Base-by-base conservation (phyloP, 2,888 invertebrate species). In the Megaustenia siamemsis region DNA sequence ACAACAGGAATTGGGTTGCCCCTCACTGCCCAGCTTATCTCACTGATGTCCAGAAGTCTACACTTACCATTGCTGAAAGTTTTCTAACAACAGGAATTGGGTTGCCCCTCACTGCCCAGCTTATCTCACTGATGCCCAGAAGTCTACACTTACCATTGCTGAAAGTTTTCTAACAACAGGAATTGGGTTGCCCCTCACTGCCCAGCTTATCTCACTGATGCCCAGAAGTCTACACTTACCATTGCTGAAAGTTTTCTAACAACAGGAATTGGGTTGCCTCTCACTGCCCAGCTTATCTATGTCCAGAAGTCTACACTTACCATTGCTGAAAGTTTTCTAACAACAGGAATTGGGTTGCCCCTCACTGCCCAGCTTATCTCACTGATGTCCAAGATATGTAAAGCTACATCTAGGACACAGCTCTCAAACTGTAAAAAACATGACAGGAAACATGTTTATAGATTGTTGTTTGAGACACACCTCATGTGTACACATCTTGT, bases 51-150 rank as follows among this genome's bases (percentile, higher is more conserved):
- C 77, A 94, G 84, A 1, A 93, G n/a, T n/a, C n/a, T n/a, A n/a
- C n/a, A n/a, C n/a, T n/a, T n/a, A n/a, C n/a, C n/a, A n/a, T n/a
- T 32, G 63, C 63, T 32, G 63, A 63, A 10, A 63, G 4, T 24
- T 63, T 63, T 63, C 63, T 63, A 28, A 63, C 24, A 12, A 63
- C 15, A 12, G 63, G 63, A 0, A 90, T 88, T 1, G 92, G 90
- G 80, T 90, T 88, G 8, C 90, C 89, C 40, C 92, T 83, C 0
- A 86, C 87, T 95, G 95, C 0, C 96, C 96, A 81, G 35, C 86
- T 78, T 32, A 96, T 93, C 40, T 95, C 95, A 86, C 96, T 95
- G 96, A 96, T 89, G n/a, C 92, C 91, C 77, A 94, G 84, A 1
- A 93, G n/a, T n/a, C n/a, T n/a, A n/a, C n/a, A n/a, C n/a, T n/a